These are phyloP conservation scores for Manacus vitellinus DNA, from an alignment of 2,113 vertebrate species.

Conservation along the genomic window DNA sequence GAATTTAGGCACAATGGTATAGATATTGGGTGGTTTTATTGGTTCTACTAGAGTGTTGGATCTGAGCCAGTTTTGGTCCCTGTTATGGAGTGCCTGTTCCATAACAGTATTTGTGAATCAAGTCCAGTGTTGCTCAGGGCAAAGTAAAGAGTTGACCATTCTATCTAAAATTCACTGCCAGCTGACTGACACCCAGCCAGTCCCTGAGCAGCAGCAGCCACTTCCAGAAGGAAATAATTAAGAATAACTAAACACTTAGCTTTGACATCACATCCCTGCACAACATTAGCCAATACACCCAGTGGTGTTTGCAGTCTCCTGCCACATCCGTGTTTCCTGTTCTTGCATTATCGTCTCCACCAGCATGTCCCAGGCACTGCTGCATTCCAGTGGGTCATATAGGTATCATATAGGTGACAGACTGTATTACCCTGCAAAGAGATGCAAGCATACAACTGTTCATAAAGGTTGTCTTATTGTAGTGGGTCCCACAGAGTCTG, in stretches of 20 bases:
- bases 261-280: neutral
- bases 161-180: neutral
- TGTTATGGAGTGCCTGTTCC: neutral
- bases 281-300: neutral
- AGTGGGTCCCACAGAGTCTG: neutral
- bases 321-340: neutral
- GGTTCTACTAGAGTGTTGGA: neutral
- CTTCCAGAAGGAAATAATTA: neutral
- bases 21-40: neutral
- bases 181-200: no score
- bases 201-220: no score
- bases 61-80: neutral
- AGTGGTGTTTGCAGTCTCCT: neutral
- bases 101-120: neutral
- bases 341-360: neutral
- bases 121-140: neutral
- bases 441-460: neutral
- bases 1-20: neutral
- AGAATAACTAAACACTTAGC: neutral
- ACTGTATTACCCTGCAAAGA: neutral
- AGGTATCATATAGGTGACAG: fast-evolving
- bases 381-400: fast-evolving
- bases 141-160: neutral
- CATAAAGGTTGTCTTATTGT: neutral
- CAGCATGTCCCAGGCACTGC: fast-evolving